phyloP scores from a whole-genome alignment of 2,797 vertebrate genomes.

The Emys orbicularis region DNA sequence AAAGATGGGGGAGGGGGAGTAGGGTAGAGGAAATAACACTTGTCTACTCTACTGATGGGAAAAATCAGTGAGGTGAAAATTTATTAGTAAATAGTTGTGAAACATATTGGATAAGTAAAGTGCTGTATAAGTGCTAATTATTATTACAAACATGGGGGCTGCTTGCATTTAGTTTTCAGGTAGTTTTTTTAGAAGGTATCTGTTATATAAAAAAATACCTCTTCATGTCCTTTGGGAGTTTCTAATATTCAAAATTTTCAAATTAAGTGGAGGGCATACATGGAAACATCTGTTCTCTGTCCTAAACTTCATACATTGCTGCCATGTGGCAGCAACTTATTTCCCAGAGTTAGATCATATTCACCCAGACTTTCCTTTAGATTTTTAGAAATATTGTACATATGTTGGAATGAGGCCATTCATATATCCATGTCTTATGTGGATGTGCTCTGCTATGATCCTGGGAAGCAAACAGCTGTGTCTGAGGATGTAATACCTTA shows the following conservation, averaged over 20 bases:
- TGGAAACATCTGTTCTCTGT: constrained; percentile 31
- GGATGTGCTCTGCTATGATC: constrained; percentile 45
- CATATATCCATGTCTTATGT: constrained; percentile 51
- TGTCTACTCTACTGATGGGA: background rate
- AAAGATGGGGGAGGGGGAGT: background rate
- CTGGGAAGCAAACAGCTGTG: constrained; percentile 50
- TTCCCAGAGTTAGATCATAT: constrained; percentile 45
- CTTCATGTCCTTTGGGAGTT: background rate
- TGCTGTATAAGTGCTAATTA: background rate
- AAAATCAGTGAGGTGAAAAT: background rate
- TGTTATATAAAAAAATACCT: background rate
- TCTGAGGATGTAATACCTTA: constrained; percentile 14
- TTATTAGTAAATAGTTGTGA: background rate
- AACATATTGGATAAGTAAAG: background rate
- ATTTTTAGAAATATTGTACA: constrained; percentile 55
- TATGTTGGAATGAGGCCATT: constrained; percentile 52
- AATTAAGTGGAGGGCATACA: constrained; percentile 12
- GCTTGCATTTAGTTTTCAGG: background rate
- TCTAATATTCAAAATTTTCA: background rate
- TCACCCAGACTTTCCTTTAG: constrained; percentile 22
- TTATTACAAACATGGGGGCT: background rate
- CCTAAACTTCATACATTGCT: background rate
- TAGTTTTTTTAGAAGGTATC: background rate
- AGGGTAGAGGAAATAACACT: background rate
- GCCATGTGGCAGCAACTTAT: constrained; percentile 36